These are phyloP conservation scores for Gonioctena quinquepunctata DNA, from an alignment of 1,140 invertebrate genomes.

Conservation along the genomic window DNA sequence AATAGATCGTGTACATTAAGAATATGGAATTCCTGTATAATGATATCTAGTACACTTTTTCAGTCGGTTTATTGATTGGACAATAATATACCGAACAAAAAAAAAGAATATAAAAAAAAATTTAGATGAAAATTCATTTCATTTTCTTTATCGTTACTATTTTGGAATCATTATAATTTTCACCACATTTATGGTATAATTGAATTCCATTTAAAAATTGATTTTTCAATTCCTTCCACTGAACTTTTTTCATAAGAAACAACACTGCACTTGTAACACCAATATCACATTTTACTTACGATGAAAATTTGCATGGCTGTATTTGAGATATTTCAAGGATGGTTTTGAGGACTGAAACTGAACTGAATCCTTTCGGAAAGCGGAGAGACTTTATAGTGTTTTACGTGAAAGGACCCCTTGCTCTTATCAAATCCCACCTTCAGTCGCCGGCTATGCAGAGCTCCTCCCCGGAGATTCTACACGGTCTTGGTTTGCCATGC, in stretches of 20 bases:
- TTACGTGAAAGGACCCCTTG: conserved; percentile 33
- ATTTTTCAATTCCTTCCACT: too few species aligned
- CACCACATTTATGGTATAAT: too few species aligned
- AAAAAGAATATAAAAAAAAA: too few species aligned
- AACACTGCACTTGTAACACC: background rate
- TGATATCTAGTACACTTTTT: too few species aligned
- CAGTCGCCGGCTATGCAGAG: background rate
- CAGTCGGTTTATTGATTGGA: too few species aligned
- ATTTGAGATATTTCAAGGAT: conserved; percentile 20
- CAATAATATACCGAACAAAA: too few species aligned
- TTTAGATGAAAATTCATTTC: too few species aligned
- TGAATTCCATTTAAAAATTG: too few species aligned
- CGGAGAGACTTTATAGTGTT: conserved; percentile 23
- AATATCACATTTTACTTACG: conserved; percentile 24
- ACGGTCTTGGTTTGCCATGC: background rate
- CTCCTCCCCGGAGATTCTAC: background rate
- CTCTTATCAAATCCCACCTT: conserved; percentile 15
- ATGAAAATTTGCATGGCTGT: conserved; percentile 31
- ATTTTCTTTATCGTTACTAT: too few species aligned
- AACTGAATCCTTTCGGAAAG: conserved; percentile 19
- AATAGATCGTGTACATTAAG: too few species aligned
- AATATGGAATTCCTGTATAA: too few species aligned
- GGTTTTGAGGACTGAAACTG: conserved; percentile 6
- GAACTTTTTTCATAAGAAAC: conserved; percentile 1
- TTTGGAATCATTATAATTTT: too few species aligned